Conservation (phyloP, 64 coral and sea anemone genomes). For the Montipora sp. region DNA sequence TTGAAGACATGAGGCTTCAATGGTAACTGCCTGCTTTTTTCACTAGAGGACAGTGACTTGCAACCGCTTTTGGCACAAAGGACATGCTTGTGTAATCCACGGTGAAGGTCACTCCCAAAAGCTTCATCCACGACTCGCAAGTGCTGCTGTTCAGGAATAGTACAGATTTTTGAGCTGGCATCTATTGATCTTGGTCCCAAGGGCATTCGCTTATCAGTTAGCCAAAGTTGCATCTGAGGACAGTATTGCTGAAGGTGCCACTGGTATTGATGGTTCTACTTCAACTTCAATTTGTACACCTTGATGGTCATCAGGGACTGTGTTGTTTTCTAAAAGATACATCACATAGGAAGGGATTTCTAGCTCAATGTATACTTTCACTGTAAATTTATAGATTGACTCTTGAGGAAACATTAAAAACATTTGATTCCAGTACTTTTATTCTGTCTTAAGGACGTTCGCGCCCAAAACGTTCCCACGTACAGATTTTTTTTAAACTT, state of each 20-base stretch:
- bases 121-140: not conserved
- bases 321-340: slow-evolving; percentile 16
- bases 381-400: too few relatives aligned
- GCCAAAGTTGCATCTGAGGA: not conserved
- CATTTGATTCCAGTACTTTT: too few relatives aligned
- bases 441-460: too few relatives aligned
- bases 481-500: too few relatives aligned
- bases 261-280: not conserved
- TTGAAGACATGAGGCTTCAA: slow-evolving; percentile 3
- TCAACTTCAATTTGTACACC: not conserved
- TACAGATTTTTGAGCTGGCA: not conserved
- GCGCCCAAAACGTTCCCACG: too few relatives aligned
- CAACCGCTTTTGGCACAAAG: not conserved
- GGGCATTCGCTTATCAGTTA: not conserved
- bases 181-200: not conserved
- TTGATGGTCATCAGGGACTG: not conserved
- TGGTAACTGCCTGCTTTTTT: slow-evolving; percentile 13
- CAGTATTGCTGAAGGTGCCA: not conserved
- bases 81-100: too few relatives aligned
- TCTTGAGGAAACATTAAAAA: too few relatives aligned
- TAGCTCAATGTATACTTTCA: too few relatives aligned
- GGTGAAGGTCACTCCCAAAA: not conserved
- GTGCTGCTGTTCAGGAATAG: slow-evolving; percentile 4
- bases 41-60: slow-evolving; percentile 2
- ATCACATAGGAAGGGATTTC: not conserved